Evolutionary conservation across 2,888 invertebrate genomes (phyloP).

Genomic region (Drosophila recens): DNA sequence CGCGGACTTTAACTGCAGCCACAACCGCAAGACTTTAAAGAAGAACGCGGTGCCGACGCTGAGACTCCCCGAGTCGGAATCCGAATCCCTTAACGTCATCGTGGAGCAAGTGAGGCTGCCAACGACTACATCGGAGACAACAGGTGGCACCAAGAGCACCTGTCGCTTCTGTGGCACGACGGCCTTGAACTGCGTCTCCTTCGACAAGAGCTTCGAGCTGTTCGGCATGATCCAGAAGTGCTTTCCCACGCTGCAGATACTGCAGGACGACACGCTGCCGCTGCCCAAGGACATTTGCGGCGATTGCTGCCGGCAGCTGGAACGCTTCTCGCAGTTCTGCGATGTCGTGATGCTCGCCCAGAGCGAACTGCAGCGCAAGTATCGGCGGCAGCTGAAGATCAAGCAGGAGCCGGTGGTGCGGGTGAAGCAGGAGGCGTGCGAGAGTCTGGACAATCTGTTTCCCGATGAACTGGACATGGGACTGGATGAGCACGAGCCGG

Average conservation of each 20-base stretch:
- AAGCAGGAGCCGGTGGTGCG: conserved; percentile 84
- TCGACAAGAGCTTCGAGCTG: conserved; percentile 83
- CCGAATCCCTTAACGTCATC: conserved; percentile 33
- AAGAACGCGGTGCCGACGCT: conserved; percentile 82
- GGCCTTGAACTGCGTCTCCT: conserved; percentile 76
- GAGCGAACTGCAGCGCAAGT: conserved; percentile 80
- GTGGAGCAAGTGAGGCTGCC: conserved; percentile 47
- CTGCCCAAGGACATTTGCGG: conserved; percentile 83
- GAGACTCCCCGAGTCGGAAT: conserved; percentile 5
- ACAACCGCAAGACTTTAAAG: conserved; percentile 82
- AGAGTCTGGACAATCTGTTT: conserved; percentile 80
- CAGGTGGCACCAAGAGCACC: conserved; percentile 59
- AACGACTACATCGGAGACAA: not conserved
- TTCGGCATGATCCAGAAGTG: conserved; percentile 84
- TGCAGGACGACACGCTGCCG: conserved; percentile 82
- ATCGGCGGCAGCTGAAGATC: conserved; percentile 82
- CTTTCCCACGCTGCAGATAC: conserved; percentile 84
- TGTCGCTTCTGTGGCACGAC: conserved; percentile 83
- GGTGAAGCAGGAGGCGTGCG: conserved; percentile 84
- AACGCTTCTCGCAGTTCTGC: conserved; percentile 82
- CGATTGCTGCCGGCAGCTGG: conserved; percentile 77
- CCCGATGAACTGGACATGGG: conserved; percentile 77
- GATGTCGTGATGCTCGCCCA: conserved; percentile 84
- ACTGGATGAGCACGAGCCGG: conserved; percentile 72
- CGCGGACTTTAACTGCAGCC: conserved; percentile 81